Percentiles rank a stretch among this genome's conserved stretches.
Evolutionary conservation across 2,797 vertebrate species (phyloP).

Genomic region (Odontamblyopus lacepedii): DNA sequence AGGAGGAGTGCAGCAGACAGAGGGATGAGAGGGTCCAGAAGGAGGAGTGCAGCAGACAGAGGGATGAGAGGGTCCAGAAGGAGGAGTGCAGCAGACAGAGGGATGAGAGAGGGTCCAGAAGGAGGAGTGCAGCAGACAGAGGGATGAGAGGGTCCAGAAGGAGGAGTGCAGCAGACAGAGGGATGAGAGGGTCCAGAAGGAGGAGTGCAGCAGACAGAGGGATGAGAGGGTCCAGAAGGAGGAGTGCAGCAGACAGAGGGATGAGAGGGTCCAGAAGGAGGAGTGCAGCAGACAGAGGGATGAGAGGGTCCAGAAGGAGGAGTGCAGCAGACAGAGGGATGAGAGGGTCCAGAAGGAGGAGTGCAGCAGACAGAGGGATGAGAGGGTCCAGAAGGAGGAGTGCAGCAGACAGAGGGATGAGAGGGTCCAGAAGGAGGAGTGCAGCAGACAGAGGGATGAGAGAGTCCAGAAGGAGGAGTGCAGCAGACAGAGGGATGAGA

Average conservation of each 20-base stretch:
- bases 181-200: no score
- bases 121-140: not conserved
- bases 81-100: conserved; percentile 33
- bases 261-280: no score
- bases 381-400: conserved; percentile 32
- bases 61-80: conserved; percentile 24
- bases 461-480: conserved; percentile 31
- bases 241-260: conserved; percentile 30
- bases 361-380: conserved; percentile 2
- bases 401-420: conserved; percentile 21
- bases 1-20: conserved; percentile 38
- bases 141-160: conserved; percentile 24
- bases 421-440: no score
- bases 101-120: no score
- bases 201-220: not conserved
- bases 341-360: no score
- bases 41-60: not conserved
- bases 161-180: conserved; percentile 33
- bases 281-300: conserved; percentile 3
- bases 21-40: no score
- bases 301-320: conserved; percentile 27
- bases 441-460: conserved; percentile 4
- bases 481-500: conserved; percentile 21
- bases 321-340: conserved; percentile 27
- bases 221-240: conserved; percentile 26